These are phyloP conservation scores for Zaprionus kolodkinae DNA, from an alignment of 1,140 invertebrate species.

Conservation along the genomic window DNA sequence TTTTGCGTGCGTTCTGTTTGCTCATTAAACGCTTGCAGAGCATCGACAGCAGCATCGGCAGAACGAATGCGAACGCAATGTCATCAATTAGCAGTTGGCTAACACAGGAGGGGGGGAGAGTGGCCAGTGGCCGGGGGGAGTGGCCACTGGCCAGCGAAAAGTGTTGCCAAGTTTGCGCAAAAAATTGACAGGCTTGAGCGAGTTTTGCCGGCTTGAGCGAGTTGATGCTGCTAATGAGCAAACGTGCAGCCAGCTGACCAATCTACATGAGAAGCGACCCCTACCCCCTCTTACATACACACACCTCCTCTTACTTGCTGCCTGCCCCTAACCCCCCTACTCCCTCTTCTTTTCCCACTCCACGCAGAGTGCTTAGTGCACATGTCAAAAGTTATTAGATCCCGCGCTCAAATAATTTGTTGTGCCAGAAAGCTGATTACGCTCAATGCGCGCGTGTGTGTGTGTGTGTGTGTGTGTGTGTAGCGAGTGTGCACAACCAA, in stretches of 20 bases:
- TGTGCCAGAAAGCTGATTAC: conserved; percentile 73
- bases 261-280: conserved; percentile 36
- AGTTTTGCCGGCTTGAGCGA: conserved; percentile 25
- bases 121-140: neutral
- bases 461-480: too few relatives aligned
- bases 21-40: conserved; percentile 75
- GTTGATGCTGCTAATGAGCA: conserved; percentile 61
- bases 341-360: neutral
- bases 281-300: neutral
- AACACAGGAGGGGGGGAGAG: conserved; percentile 12
- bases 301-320: neutral
- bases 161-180: conserved; percentile 67
- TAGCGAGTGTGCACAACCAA: conserved; percentile 45
- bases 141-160: neutral
- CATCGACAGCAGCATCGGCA: neutral
- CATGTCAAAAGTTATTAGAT: conserved; percentile 80
- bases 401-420: conserved; percentile 66
- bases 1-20: conserved; percentile 81
- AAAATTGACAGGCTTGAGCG: conserved; percentile 61
- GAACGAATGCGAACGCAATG: conserved; percentile 35
- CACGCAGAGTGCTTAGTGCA: conserved; percentile 45
- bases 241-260: conserved; percentile 36
- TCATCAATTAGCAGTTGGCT: conserved; percentile 73
- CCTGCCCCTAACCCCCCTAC: too few relatives aligned
- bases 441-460: conserved; percentile 48